Conservation (phyloP, 2,888 invertebrate genomes). For the Megamerina dolium region DNA sequence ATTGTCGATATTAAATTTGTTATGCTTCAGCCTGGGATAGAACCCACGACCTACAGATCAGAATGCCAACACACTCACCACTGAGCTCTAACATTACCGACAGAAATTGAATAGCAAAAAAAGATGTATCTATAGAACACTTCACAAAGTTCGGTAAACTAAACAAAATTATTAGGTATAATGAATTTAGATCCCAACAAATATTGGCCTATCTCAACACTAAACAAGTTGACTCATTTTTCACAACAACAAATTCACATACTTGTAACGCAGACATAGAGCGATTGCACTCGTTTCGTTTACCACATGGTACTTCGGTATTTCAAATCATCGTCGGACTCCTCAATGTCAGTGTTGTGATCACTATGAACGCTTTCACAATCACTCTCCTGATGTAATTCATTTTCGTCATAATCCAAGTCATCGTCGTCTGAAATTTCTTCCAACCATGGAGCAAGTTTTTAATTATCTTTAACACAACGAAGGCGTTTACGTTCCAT, state of each 20-base stretch:
- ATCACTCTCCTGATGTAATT: conserved; percentile 3
- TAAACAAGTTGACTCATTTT: conserved; percentile 6
- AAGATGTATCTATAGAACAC: conserved; percentile 6
- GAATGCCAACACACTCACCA: no score
- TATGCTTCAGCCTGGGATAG: no score
- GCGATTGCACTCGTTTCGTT: conserved; percentile 15
- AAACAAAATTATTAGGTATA: conserved; percentile 12
- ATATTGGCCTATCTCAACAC: conserved; percentile 4
- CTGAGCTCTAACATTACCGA: conserved; percentile 5
- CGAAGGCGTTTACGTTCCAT: conserved; percentile 2
- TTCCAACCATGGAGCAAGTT: conserved; percentile 1
- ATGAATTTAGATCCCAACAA: conserved; percentile 13
- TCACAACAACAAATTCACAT: conserved; percentile 14
- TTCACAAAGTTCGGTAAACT: conserved; percentile 17
- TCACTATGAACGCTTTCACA: conserved; percentile 2
- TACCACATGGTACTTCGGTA: no score
- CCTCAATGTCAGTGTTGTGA: no score
- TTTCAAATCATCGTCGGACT: no score
- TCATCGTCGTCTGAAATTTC: neutral
- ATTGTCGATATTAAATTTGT: no score
- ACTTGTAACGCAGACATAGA: conserved; percentile 7
- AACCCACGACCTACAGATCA: no score
- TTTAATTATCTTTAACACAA: neutral
- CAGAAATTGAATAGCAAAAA: conserved; percentile 7
- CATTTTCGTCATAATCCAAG: conserved; percentile 1